Base-by-base conservation (phyloP, 2,113 vertebrate genomes). In the Romanogobio albipinnatus region DNA sequence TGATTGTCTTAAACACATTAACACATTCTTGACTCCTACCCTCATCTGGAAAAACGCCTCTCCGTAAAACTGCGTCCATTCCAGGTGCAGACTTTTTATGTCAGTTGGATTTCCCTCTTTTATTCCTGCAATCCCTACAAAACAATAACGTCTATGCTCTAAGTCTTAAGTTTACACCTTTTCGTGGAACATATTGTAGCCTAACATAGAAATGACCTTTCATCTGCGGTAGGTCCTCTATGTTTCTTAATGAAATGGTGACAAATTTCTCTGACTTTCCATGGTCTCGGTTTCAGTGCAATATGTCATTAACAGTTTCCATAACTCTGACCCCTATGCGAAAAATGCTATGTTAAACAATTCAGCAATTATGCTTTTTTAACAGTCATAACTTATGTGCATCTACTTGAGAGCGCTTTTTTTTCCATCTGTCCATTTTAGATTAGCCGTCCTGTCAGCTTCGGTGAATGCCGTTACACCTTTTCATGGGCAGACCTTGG, bases 221-320 rank as follows among this genome's bases (percentile, higher is more conserved):
- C 13, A 91, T 91, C 93, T 93, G 89, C 85, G 88, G 87, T 88
- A 80, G 90, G 87, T 93, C 86, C 88, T 89, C 89, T 86, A 74
- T 78, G 84, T 93, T 92, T 94, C 91, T 91, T 93, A 91, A 95
- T 93, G 94, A 95, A 95, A 95, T 93, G 94, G 89, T 96, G 94
- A 95, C 94, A 94, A 95, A 96, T 95, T 94, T 93, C 89, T 89
- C 87, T 87, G 88, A 90, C 71, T 87, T 94, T 87, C 91, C 91
- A 90, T 90, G 90, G 92, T 93, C 91, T 92, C 91, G 87, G 90
- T 92, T 93, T 89, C 80, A 93, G 91, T 95, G 93, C 95, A 92
- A 95, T 93, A 94, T 95, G 94, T 95, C 93, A 94, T 95, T 95
- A 95, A 73, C 92, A 91, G 91, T 95, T 95, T 94, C 81, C 95